Evolutionary conservation across 2,888 invertebrate genomes (phyloP).

Genomic region (Latrodectus elegans): DNA sequence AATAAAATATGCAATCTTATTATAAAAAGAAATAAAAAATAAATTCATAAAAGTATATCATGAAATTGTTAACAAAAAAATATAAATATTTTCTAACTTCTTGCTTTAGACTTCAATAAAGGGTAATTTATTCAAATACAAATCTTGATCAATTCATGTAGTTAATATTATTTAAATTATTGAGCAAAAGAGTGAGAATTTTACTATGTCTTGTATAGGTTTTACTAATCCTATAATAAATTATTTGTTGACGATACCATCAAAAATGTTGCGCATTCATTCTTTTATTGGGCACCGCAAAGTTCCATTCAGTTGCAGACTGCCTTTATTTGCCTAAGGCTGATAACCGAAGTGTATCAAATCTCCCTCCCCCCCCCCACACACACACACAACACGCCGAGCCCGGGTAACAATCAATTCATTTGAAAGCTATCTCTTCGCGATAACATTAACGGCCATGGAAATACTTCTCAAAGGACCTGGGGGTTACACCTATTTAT

Average conservation of each 20-base stretch:
- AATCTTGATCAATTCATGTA: too few species aligned
- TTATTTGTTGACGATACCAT: too few species aligned
- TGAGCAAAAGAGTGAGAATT: not conserved
- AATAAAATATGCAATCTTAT: too few species aligned
- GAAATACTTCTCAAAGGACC: not conserved
- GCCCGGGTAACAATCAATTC: constrained; percentile 34
- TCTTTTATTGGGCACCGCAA: not conserved
- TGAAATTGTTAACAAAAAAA: too few species aligned
- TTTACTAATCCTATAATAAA: not conserved
- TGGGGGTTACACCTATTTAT: not conserved
- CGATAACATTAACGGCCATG: constrained; percentile 31
- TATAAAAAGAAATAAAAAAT: too few species aligned
- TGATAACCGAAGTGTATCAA: constrained; percentile 10
- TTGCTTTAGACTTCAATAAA: too few species aligned
- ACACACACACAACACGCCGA: constrained; percentile 6
- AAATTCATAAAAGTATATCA: too few species aligned
- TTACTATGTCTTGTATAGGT: not conserved
- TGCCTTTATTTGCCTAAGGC: not conserved
- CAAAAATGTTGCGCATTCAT: too few species aligned
- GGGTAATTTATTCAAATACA: too few species aligned
- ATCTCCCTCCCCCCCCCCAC: constrained; percentile 15
- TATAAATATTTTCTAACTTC: too few species aligned
- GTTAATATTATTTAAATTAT: too few species aligned
- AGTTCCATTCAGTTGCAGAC: not conserved
- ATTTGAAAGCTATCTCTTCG: constrained; percentile 33